These are phyloP conservation scores for Tragelaphus imberbis DNA, from an alignment of 2,113 vertebrate species.

Conservation along the genomic window DNA sequence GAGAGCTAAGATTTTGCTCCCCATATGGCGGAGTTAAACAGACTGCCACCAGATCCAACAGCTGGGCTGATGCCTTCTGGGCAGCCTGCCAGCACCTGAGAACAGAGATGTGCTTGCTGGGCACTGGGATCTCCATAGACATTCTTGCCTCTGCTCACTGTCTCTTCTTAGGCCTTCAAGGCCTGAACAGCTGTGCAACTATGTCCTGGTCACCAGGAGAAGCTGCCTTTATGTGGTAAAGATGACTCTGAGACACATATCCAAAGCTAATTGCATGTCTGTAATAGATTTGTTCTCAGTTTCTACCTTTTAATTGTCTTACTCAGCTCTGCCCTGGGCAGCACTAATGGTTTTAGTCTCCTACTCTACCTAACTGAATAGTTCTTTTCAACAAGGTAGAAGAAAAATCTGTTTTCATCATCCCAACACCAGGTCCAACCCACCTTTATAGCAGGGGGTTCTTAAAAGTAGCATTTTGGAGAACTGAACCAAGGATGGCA, in stretches of 20 bases:
- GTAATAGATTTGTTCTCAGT: slow-evolving; percentile 33
- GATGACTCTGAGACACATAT: not conserved
- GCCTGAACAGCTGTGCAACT: not conserved
- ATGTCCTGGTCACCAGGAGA: not conserved
- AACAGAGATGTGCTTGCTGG: not conserved
- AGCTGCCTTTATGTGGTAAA: not conserved
- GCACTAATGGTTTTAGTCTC: not conserved
- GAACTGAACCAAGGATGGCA: not conserved
- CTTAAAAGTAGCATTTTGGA: not conserved
- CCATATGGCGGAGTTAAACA: not conserved
- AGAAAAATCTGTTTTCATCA: not conserved
- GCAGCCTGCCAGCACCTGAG: not conserved
- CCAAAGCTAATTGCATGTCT: not conserved
- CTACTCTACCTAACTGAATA: not conserved
- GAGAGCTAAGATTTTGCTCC: not conserved
- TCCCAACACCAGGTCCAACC: not conserved
- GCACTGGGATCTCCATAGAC: not conserved
- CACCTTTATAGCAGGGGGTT: not conserved
- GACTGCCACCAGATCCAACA: not conserved
- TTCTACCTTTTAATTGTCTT: not conserved
- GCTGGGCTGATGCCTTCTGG: slow-evolving; percentile 17
- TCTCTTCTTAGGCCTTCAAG: not conserved
- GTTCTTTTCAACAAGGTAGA: not conserved
- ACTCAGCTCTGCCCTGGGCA: not conserved
- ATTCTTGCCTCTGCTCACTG: not conserved